Conservation (phyloP, 1,140 invertebrate species). For the Formica selysi region DNA sequence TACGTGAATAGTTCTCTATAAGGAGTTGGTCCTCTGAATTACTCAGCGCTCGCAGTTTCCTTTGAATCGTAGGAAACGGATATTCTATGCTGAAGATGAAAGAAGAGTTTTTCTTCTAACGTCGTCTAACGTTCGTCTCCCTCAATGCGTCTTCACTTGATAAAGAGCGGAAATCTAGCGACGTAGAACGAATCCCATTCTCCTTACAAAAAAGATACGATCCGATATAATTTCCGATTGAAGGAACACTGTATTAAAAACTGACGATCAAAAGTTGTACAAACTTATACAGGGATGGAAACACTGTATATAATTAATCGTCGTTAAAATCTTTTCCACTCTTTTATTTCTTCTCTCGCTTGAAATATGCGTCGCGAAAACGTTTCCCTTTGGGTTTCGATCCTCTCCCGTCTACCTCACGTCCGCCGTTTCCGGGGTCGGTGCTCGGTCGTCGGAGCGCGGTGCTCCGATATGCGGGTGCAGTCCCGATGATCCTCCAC, state of each 20-base stretch:
- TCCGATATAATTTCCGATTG: background rate
- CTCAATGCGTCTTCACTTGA: background rate
- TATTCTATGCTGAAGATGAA: slow-evolving; percentile 4
- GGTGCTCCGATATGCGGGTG: background rate
- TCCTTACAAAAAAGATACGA: background rate
- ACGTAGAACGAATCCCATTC: background rate
- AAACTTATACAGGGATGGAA: background rate
- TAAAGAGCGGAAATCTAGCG: background rate
- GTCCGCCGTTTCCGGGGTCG: slow-evolving; percentile 27
- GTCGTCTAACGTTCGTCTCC: too few species aligned
- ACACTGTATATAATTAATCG: background rate
- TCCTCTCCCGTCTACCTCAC: background rate
- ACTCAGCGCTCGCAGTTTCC: slow-evolving; percentile 13
- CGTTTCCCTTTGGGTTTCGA: background rate
- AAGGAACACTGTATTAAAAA: slow-evolving; percentile 1
- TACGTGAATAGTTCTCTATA: slow-evolving; percentile 36
- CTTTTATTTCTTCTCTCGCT: background rate
- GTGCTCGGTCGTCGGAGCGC: slow-evolving; percentile 23
- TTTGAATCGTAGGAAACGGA: background rate
- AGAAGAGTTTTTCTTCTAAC: background rate
- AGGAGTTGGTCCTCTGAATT: slow-evolving; percentile 59
- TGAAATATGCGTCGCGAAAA: background rate
- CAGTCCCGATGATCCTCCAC: background rate
- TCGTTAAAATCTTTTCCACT: background rate
- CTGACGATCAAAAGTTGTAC: background rate